phyloP scores from a whole-genome alignment of 2,797 vertebrate genomes.

The Chaenodraco wilsoni region DNA sequence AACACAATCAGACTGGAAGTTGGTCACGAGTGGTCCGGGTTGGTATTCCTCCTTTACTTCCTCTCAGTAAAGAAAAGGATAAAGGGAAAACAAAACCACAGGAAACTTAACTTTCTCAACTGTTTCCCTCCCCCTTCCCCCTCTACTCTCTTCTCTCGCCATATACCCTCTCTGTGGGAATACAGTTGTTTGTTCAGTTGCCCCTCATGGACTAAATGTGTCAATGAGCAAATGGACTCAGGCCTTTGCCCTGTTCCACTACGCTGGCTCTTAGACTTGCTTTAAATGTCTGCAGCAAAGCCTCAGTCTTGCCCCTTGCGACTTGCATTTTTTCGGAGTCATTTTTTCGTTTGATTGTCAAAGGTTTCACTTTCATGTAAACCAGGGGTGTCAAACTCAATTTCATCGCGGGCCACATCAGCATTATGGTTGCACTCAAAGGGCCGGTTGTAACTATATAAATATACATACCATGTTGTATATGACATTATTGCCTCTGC shows the following conservation, averaged over 20 bases:
- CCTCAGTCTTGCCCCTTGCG: slow-evolving; percentile 7
- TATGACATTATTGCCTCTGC: too few species aligned
- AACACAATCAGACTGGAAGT: slow-evolving; percentile 51
- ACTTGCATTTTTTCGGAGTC: background rate
- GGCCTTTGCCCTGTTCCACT: slow-evolving; percentile 36
- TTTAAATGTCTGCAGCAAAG: slow-evolving; percentile 12
- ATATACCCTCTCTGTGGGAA: slow-evolving; percentile 58
- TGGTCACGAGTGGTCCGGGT: slow-evolving; percentile 24
- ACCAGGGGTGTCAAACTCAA: background rate
- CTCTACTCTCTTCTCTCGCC: slow-evolving; percentile 14
- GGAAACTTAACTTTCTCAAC: slow-evolving; percentile 48
- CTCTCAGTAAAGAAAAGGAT: slow-evolving; percentile 40
- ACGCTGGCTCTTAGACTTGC: slow-evolving; percentile 13
- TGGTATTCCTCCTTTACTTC: slow-evolving; percentile 44
- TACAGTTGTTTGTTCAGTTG: slow-evolving; percentile 69
- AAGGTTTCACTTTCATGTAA: slow-evolving; percentile 39
- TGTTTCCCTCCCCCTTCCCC: background rate
- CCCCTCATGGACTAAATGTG: slow-evolving; percentile 60
- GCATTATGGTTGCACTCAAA: too few species aligned
- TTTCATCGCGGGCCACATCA: too few species aligned
- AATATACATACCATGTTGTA: too few species aligned
- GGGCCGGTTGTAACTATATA: too few species aligned
- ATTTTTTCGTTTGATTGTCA: background rate
- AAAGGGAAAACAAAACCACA: slow-evolving; percentile 46
- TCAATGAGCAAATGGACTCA: slow-evolving; percentile 67